Conservation (phyloP, 2,888 invertebrate species). For the Sphaerophoria taeniata region DNA sequence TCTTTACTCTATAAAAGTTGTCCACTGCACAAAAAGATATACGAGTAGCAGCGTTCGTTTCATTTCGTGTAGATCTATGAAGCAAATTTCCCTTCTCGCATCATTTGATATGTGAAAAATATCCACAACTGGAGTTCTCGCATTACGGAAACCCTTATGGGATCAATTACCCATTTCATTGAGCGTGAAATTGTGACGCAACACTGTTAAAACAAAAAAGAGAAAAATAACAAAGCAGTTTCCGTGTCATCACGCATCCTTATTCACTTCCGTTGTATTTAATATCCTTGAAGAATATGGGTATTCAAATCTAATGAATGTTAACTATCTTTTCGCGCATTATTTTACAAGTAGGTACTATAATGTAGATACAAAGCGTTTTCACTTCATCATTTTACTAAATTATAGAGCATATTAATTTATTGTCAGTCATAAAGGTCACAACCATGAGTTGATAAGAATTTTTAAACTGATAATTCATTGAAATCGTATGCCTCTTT, state of each 20-base stretch:
- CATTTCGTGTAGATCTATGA: background rate
- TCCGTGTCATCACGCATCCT: slow-evolving; percentile 34
- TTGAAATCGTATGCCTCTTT: too few species aligned
- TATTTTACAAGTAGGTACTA: too few species aligned
- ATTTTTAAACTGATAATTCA: too few species aligned
- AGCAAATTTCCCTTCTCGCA: slow-evolving; percentile 34
- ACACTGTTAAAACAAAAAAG: slow-evolving; percentile 76
- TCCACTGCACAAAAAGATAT: background rate
- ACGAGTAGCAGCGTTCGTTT: slow-evolving; percentile 3
- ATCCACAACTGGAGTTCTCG: slow-evolving; percentile 57
- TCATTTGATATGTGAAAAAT: slow-evolving; percentile 38
- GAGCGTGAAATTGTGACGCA: slow-evolving; percentile 82
- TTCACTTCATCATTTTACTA: too few species aligned
- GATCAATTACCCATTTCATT: slow-evolving; percentile 82
- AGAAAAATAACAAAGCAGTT: slow-evolving; percentile 35
- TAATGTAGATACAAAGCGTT: too few species aligned
- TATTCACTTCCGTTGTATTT: slow-evolving; percentile 38
- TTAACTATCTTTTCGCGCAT: background rate
- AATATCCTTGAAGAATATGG: slow-evolving; percentile 12
- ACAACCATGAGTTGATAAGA: too few species aligned
- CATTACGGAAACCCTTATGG: slow-evolving; percentile 77
- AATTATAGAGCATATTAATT: too few species aligned
- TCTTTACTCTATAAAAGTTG: background rate
- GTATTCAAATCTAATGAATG: background rate
- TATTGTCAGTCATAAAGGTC: too few species aligned